These are phyloP conservation scores for Pemphigus obesinymphae DNA, from an alignment of 1,140 invertebrate species.

Conservation along the genomic window DNA sequence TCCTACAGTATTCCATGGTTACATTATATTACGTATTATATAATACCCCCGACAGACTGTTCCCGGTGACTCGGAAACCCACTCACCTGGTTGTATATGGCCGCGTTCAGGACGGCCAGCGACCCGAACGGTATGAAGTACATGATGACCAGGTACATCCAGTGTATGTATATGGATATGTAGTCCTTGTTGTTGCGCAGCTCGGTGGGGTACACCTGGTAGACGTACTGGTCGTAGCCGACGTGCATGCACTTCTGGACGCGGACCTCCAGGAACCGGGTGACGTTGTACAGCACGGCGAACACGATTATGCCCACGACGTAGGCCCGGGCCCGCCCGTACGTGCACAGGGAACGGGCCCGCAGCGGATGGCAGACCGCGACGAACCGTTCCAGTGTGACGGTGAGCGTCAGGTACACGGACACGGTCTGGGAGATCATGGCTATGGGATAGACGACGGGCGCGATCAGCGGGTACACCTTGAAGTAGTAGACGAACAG, in stretches of 20 bases:
- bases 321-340: slow-evolving; percentile 78
- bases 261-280: slow-evolving; percentile 57
- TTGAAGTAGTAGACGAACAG: slow-evolving; percentile 73
- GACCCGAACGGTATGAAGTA: slow-evolving; percentile 83
- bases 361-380: slow-evolving; percentile 91
- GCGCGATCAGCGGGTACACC: slow-evolving; percentile 74
- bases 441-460: slow-evolving; percentile 78
- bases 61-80: background rate
- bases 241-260: slow-evolving; percentile 42
- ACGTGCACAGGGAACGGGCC: slow-evolving; percentile 84
- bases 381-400: slow-evolving; percentile 92
- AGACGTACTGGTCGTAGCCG: slow-evolving; percentile 60
- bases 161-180: slow-evolving; percentile 82
- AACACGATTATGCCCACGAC: slow-evolving; percentile 77
- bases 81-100: slow-evolving; percentile 76
- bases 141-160: slow-evolving; percentile 87
- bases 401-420: slow-evolving; percentile 90
- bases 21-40: too few relatives aligned
- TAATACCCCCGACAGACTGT: background rate
- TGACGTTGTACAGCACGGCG: slow-evolving; percentile 81
- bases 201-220: slow-evolving; percentile 63
- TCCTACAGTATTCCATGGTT: too few relatives aligned
- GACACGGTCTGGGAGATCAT: slow-evolving; percentile 86
- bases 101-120: slow-evolving; percentile 79
- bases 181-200: slow-evolving; percentile 70